Percentiles rank a stretch among this genome's conserved stretches.
Evolutionary conservation across 2,797 vertebrate genomes (phyloP).

Genomic region (Sus cebifrons): DNA sequence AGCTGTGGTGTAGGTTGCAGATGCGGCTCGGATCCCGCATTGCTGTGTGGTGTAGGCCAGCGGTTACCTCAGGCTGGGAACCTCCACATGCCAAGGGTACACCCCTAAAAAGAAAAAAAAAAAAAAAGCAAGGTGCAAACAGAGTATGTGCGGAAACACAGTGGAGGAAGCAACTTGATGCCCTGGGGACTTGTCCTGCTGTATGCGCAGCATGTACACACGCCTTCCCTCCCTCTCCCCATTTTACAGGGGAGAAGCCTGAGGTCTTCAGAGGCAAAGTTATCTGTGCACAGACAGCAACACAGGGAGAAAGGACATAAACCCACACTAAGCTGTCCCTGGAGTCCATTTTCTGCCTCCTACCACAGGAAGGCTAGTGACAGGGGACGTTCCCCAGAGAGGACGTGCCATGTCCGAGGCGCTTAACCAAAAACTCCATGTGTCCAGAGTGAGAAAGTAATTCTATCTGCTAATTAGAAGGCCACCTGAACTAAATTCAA

Average conservation of each 20-base stretch:
- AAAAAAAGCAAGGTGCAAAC: not conserved
- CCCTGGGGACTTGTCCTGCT: not conserved
- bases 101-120: no score
- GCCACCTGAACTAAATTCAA: not conserved
- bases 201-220: rapidly evolving
- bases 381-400: not conserved
- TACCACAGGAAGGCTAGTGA: not conserved
- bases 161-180: not conserved
- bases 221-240: no score
- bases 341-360: not conserved
- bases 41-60: no score
- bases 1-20: no score
- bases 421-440: not conserved
- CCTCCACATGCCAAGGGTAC: no score
- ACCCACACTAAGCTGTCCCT: not conserved
- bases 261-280: not conserved
- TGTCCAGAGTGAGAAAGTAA: rapidly evolving
- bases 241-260: not conserved
- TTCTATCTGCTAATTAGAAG: not conserved
- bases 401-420: not conserved
- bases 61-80: no score
- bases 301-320: rapidly evolving
- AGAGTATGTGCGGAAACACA: rapidly evolving
- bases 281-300: not conserved
- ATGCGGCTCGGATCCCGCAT: no score